These are phyloP conservation scores for Drosophila miranda DNA, from an alignment of 1,140 invertebrate genomes.

Conservation along the genomic window DNA sequence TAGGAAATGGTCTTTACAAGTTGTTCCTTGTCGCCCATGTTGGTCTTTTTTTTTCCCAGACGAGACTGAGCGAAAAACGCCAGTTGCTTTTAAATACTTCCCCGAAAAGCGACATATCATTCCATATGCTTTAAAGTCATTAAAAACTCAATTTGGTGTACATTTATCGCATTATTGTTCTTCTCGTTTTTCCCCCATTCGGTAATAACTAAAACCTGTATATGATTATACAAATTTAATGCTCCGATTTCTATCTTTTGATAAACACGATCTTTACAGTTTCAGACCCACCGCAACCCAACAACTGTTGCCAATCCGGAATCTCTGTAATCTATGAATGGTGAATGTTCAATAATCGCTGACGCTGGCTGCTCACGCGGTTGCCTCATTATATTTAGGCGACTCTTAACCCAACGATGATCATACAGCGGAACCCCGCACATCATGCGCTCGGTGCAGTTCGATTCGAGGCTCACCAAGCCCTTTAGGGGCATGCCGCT, in stretches of 20 bases:
- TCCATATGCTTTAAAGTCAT: too few relatives aligned
- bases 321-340: background rate
- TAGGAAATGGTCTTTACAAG: too few relatives aligned
- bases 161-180: too few relatives aligned
- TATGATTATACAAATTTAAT: background rate
- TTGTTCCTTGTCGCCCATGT: too few relatives aligned
- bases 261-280: slow-evolving; percentile 23
- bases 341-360: too few relatives aligned
- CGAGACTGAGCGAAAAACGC: too few relatives aligned
- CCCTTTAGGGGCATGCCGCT: slow-evolving; percentile 77
- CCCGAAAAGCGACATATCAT: too few relatives aligned
- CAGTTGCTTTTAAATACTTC: too few relatives aligned
- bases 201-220: background rate
- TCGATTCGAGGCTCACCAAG: slow-evolving; percentile 84
- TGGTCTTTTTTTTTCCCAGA: too few relatives aligned
- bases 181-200: too few relatives aligned
- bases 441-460: slow-evolving; percentile 86
- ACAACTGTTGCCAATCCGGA: slow-evolving; percentile 2
- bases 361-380: slow-evolving; percentile 15
- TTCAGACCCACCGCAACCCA: slow-evolving; percentile 35
- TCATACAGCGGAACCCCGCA: slow-evolving; percentile 88
- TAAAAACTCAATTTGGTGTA: too few relatives aligned
- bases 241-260: slow-evolving; percentile 17
- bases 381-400: slow-evolving; percentile 39
- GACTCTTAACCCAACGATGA: slow-evolving; percentile 37